phyloP scores from a whole-genome alignment of 2,113 vertebrate genomes.

The Perca schrenkii region DNA sequence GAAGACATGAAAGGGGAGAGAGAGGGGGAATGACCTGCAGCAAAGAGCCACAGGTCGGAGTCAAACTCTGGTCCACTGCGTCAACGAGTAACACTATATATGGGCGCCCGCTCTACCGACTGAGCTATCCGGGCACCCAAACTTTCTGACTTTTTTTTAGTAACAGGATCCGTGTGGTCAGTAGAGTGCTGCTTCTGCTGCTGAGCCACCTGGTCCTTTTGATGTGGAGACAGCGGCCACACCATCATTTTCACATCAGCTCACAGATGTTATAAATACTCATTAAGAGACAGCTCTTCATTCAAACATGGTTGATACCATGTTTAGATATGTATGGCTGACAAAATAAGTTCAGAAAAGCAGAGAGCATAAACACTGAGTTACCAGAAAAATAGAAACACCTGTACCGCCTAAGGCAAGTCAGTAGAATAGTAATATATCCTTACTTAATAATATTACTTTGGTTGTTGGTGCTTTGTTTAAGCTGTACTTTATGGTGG shows the following conservation, averaged over 20 bases:
- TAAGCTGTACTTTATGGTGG: neutral
- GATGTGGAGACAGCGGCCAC: conserved; percentile 1
- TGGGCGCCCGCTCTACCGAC: too few species aligned
- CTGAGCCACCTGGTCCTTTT: neutral
- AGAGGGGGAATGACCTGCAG: too few species aligned
- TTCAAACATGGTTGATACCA: neutral
- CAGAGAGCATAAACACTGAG: neutral
- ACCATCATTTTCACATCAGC: conserved; percentile 24
- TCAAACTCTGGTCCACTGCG: too few species aligned
- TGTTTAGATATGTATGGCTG: neutral
- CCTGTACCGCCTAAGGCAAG: neutral
- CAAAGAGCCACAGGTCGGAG: too few species aligned
- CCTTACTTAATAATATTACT: neutral
- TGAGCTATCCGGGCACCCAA: too few species aligned
- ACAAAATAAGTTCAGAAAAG: neutral
- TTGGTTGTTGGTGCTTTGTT: neutral
- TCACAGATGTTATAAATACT: conserved; percentile 42
- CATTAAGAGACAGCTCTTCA: conserved; percentile 5
- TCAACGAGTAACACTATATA: too few species aligned
- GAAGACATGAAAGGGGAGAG: too few species aligned
- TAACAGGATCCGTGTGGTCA: neutral
- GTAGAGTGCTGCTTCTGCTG: neutral
- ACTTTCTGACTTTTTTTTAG: neutral
- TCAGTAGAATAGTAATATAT: neutral
- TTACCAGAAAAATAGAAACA: neutral